Conservation (phyloP, 2,797 vertebrate species). For the Crax fasciolata region DNA sequence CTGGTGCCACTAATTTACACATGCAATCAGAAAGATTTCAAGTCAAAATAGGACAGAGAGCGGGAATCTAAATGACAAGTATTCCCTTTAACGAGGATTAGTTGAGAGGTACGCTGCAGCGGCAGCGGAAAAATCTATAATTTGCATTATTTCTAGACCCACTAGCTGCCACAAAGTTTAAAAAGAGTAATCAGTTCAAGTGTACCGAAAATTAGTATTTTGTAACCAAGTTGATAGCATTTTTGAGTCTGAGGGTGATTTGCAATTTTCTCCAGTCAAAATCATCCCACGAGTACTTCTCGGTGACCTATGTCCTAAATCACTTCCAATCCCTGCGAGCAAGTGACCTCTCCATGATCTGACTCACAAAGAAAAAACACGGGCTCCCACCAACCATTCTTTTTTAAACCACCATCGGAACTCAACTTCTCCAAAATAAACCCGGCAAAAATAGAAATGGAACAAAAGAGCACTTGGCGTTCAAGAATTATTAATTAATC, state of each 20-base stretch:
- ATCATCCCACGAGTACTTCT: conserved; percentile 52
- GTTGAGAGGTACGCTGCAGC: conserved; percentile 7
- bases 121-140: background rate
- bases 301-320: conserved; percentile 52
- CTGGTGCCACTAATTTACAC: conserved; percentile 49
- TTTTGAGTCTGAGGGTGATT: conserved; percentile 47
- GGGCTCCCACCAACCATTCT: conserved; percentile 14
- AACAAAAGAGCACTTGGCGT: conserved; percentile 27
- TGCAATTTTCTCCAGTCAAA: conserved; percentile 57
- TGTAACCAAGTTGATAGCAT: conserved; percentile 27
- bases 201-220: conserved; percentile 53
- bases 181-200: conserved; percentile 3
- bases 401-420: conserved; percentile 24
- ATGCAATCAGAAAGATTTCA: background rate
- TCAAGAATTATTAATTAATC: conserved; percentile 71
- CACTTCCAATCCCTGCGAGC: conserved; percentile 43
- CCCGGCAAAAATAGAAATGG: conserved; percentile 23
- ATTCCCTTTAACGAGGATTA: conserved; percentile 35
- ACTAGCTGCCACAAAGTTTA: conserved; percentile 43
- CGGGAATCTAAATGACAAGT: conserved; percentile 1
- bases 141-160: conserved; percentile 35
- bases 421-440: conserved; percentile 51
- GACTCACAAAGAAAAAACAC: conserved; percentile 53
- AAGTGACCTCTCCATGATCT: conserved; percentile 59
- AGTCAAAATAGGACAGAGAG: conserved; percentile 19